Base-by-base conservation (phyloP, 1,140 invertebrate species). In the Drosophila ananassae region DNA sequence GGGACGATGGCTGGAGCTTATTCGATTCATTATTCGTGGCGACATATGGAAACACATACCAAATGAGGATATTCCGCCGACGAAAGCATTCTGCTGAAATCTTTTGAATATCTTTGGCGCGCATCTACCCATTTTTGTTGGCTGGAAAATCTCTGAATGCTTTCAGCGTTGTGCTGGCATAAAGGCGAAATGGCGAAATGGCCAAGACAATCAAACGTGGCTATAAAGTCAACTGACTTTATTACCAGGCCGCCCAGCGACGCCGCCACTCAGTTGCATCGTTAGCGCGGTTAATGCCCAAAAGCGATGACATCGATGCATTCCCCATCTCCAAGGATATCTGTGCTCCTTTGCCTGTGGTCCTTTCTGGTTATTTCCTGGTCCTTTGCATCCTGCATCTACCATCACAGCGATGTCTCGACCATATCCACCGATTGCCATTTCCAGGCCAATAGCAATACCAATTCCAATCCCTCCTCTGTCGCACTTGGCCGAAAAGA, bases 221-320 rank as follows among this genome's bases (percentile, higher is more conserved):
- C 74, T 59, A 84, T 83, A 79, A 83, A 79, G 72, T 84, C 76
- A 84, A 76, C 80, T 61, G 72, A 85, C 67, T 83, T 83, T 83
- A 83, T 84, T 75, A 73, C 79, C 44, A 21, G 37, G 21, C 30
- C 41, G 48, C 47, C 21, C 66, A n/a, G 37, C 28, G n/a, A 24
- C n/a, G n/a, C 53, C 24, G 37, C 54, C 61, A 44, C 25, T 48
- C 61, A 56, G 66, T 37, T 69, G 71, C 59, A 78, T 83, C 79
- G 79, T 83, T 83, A 79, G 79, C 66, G 34, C 66, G 61, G 53
- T 83, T 83, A 83, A 83, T 83, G 79, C 56, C 57, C 63, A 68
- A 69, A 69, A 56, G 66, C 63, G 44, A 57, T 32, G 53, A 41
- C 44, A 52, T 24, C 50, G 54, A 66, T 56, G 39, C 71, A 47